phyloP scores from a whole-genome alignment of 2,113 vertebrate genomes.

The Trogon surrucura region DNA sequence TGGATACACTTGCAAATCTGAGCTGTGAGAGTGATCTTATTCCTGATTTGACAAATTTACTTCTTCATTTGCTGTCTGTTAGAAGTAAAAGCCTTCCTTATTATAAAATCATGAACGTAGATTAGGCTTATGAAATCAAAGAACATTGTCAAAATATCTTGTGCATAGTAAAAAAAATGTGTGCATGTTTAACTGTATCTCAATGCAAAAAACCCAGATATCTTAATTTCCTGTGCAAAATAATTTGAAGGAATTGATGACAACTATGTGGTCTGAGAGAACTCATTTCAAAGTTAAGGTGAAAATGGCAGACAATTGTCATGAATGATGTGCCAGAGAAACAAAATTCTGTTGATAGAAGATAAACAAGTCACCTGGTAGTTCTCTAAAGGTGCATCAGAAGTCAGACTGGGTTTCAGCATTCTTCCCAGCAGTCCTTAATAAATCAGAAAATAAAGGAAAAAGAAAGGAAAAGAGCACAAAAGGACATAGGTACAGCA shows the following conservation, averaged over 20 bases:
- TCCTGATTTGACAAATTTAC: neutral
- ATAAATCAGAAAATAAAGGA: neutral
- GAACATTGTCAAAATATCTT: neutral
- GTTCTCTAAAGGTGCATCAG: neutral
- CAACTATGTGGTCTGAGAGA: neutral
- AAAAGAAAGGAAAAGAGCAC: neutral
- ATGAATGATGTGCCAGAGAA: neutral
- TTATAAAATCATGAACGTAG: neutral
- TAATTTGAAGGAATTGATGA: neutral
- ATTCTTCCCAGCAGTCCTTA: accelerated
- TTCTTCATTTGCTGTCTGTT: neutral
- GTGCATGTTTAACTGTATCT: neutral
- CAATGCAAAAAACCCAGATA: accelerated
- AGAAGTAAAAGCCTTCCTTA: neutral
- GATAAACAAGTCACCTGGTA: neutral
- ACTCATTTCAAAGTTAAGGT: neutral
- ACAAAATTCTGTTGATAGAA: neutral
- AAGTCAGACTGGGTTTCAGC: neutral
- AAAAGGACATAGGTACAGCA: neutral
- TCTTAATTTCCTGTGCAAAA: neutral
- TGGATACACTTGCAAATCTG: neutral
- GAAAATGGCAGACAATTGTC: neutral
- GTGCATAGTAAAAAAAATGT: neutral
- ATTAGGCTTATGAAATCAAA: neutral
- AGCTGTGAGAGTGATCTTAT: neutral